Evolutionary conservation across 2,888 invertebrate species (phyloP), one percentile per base, ranked within the genome.

Genomic region (Ormyrus rosae): DNA sequence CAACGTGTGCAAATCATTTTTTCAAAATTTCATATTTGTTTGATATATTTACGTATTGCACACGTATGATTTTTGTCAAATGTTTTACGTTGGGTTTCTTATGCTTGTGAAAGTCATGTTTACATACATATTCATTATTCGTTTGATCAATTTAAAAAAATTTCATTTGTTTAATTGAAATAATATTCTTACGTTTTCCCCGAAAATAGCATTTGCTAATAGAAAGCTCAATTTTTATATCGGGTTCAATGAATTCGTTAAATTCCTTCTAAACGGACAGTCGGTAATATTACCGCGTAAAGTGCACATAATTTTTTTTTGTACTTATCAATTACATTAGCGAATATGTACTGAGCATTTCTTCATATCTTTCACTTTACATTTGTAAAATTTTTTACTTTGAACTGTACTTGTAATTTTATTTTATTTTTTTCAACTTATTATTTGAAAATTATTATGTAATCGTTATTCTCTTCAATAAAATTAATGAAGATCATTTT

Each of bases 331-430:
- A 10, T 34, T 34, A 34, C 34, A 34, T 34, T 34, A 55, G 34
- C 58, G 60, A 70, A 58, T 70, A 70, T 70, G 70, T 71, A 58
- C 70, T 70, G 61, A 61, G 60, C 61, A 73, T 73, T 73, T 46
- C 63, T 73, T 64, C 46, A 63, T 72, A 5, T 8, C 58, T 50
- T 13, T 48, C n/a, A 46, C 46, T 9, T 63, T n/a, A 60, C 34
- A 65, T 73, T 46, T 67, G 51, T 74, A 60, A 60, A 51, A 63
- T 72, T 63, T 46, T 48, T 48, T 19, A 6, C 13, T 19, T 11
- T 50, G 34, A 34, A 34, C 11, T 7, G n/a, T 48, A n/a, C 48
- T 64, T 46, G 5, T 6, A 51, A 58, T 60, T 19, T 34, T 65
- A 5, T 45, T 64, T 64, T 46, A 13, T 46, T 74, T 56, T 56